Conservation (phyloP, 2,888 invertebrate species). For the Tipula confusa region DNA sequence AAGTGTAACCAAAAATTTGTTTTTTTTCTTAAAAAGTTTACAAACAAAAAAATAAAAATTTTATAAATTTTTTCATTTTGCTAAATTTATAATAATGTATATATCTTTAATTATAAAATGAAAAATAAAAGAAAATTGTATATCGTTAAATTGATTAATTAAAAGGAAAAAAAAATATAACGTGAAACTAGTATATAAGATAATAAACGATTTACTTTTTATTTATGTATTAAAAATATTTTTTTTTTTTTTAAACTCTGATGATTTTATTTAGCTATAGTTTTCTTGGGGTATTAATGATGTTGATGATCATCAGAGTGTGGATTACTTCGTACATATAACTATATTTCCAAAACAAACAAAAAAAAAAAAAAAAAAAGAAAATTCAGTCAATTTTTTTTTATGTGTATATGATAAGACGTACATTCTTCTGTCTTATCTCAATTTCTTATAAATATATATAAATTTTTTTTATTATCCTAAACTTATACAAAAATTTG, state of each 20-base stretch:
- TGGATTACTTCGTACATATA: constrained; percentile 20
- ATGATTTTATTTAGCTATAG: constrained; percentile 5
- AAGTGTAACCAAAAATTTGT: background rate
- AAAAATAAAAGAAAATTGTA: background rate
- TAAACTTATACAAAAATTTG: background rate
- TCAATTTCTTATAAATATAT: constrained; percentile 13
- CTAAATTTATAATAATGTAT: background rate
- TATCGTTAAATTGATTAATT: background rate
- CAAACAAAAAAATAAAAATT: background rate
- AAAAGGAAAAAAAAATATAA: background rate
- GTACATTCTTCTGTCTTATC: background rate
- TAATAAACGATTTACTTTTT: constrained; percentile 4
- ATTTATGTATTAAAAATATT: background rate
- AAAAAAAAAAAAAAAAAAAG: background rate
- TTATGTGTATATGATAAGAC: background rate
- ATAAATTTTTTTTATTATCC: background rate
- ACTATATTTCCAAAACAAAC: background rate
- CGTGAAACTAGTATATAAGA: background rate
- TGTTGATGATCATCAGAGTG: background rate
- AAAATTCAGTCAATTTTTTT: constrained; percentile 8
- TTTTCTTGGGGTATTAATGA: background rate
- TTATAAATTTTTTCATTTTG: constrained; percentile 10
- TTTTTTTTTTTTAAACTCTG: no score
- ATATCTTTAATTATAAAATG: background rate
- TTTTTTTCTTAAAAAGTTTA: background rate